Evolutionary conservation across 2,888 invertebrate genomes (phyloP).

Genomic region (Apodemia duryi): DNA sequence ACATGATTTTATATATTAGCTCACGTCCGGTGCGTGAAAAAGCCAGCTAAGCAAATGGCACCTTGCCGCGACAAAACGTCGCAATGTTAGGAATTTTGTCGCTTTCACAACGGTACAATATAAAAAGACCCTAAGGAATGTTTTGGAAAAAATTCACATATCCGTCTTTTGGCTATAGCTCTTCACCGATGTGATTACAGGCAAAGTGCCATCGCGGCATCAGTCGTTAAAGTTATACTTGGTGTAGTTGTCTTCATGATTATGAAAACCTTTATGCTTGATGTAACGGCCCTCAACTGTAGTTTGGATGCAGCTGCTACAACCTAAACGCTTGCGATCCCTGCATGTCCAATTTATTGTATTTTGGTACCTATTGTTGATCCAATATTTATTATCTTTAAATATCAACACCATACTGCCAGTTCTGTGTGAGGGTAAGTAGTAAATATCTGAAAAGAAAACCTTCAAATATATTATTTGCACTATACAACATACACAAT

Average conservation of each 20-base stretch:
- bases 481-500: constrained; percentile 4
- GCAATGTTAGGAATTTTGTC: no score
- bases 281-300: constrained; percentile 66
- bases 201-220: constrained; percentile 38
- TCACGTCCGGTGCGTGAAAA: no score
- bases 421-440: constrained; percentile 69
- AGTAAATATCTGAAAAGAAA: constrained; percentile 63
- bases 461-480: constrained; percentile 28
- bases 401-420: constrained; percentile 73
- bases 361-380: constrained; percentile 71
- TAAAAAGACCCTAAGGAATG: not conserved
- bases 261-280: constrained; percentile 68
- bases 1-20: no score
- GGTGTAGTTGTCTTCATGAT: constrained; percentile 69
- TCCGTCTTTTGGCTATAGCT: constrained; percentile 27
- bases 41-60: no score
- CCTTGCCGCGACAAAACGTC: no score
- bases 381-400: constrained; percentile 74
- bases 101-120: no score
- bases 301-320: constrained; percentile 69
- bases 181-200: constrained; percentile 41
- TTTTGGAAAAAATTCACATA: not conserved
- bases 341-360: constrained; percentile 74
- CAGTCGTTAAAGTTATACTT: constrained; percentile 73
- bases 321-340: constrained; percentile 64